Percentiles rank a stretch among this genome's conserved stretches.
These are phyloP conservation scores for Cephalopholis sonnerati DNA, from an alignment of 2,113 vertebrate species.

Conservation along the genomic window DNA sequence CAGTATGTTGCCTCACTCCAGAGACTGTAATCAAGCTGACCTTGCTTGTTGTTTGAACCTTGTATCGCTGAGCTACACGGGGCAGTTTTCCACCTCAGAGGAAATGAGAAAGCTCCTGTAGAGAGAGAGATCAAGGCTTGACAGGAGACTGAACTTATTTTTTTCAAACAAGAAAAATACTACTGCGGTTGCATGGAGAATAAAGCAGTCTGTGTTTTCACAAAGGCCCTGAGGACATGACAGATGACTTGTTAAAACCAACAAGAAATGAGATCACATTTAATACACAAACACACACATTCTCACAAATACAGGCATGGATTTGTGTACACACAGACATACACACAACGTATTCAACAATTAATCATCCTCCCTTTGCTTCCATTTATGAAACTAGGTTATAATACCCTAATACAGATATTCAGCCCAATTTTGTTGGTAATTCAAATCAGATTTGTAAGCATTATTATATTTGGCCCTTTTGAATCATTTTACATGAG, in stretches of 20 bases:
- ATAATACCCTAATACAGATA: not conserved
- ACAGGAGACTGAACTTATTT: slow-evolving; percentile 2
- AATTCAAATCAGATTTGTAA: not conserved
- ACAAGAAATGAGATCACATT: not conserved
- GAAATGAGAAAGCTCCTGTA: not conserved
- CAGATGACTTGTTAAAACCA: slow-evolving; percentile 36
- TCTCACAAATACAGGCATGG: not conserved
- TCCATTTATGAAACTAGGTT: not conserved
- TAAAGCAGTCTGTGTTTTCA: slow-evolving; percentile 7
- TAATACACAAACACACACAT: not conserved
- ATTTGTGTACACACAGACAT: not conserved
- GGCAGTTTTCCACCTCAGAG: slow-evolving; percentile 5
- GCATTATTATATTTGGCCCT: too few relatives aligned
- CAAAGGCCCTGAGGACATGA: not conserved
- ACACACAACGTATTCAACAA: not conserved
- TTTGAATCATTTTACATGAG: too few relatives aligned
- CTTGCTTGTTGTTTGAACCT: slow-evolving; percentile 26
- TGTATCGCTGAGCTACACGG: not conserved
- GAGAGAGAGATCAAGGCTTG: slow-evolving; percentile 8
- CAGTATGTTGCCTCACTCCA: slow-evolving; percentile 9
- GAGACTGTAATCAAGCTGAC: slow-evolving; percentile 32
- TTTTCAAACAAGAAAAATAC: slow-evolving; percentile 4
- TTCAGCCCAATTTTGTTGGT: too few relatives aligned
- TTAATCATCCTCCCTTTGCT: not conserved
- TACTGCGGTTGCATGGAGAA: not conserved